Percentiles rank a stretch among this genome's conserved stretches.
phyloP scores from a whole-genome alignment of 1,140 invertebrate genomes.

The Pseudomyrmex sp. region DNA sequence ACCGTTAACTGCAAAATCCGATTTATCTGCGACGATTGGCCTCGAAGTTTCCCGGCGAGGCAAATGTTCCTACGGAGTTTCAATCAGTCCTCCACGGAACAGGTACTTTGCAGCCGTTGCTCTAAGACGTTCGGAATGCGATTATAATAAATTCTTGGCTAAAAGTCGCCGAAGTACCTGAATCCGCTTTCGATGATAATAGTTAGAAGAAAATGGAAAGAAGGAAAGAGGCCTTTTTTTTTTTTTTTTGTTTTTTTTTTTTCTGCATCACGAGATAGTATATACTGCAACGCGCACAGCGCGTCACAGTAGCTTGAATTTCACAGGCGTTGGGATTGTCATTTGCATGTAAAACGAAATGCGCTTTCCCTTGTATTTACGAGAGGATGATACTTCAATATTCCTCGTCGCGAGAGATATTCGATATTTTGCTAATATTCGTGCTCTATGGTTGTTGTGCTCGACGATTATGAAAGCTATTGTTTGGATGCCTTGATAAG shows the following conservation, averaged over 20 bases:
- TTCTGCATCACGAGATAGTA: too few species aligned
- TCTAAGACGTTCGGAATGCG: slow-evolving; percentile 72
- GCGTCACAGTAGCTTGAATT: slow-evolving; percentile 41
- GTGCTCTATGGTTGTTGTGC: neutral
- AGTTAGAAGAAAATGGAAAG: slow-evolving; percentile 9
- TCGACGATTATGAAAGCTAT: slow-evolving; percentile 11
- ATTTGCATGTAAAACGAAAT: slow-evolving; percentile 70
- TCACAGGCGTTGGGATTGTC: slow-evolving; percentile 47
- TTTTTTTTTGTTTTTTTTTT: too few species aligned
- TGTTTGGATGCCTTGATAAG: slow-evolving; percentile 3
- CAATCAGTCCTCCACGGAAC: slow-evolving; percentile 65
- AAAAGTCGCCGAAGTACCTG: slow-evolving; percentile 67
- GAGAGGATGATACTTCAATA: slow-evolving; percentile 45
- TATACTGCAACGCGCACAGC: neutral
- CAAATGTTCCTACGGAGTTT: slow-evolving; percentile 70
- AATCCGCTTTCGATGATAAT: slow-evolving; percentile 72
- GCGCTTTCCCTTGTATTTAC: slow-evolving; percentile 48
- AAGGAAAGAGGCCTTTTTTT: neutral
- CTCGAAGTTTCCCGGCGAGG: slow-evolving; percentile 64
- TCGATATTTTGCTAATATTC: slow-evolving; percentile 45
- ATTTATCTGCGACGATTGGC: slow-evolving; percentile 74
- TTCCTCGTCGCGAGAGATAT: slow-evolving; percentile 17
- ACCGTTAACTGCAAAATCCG: slow-evolving; percentile 69
- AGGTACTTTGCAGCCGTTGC: slow-evolving; percentile 71
- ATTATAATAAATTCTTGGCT: slow-evolving; percentile 74